Percentiles rank a stretch among this genome's conserved stretches.
These are phyloP conservation scores for Agrotis exclamationis DNA, from an alignment of 2,888 invertebrate genomes.

Conservation along the genomic window DNA sequence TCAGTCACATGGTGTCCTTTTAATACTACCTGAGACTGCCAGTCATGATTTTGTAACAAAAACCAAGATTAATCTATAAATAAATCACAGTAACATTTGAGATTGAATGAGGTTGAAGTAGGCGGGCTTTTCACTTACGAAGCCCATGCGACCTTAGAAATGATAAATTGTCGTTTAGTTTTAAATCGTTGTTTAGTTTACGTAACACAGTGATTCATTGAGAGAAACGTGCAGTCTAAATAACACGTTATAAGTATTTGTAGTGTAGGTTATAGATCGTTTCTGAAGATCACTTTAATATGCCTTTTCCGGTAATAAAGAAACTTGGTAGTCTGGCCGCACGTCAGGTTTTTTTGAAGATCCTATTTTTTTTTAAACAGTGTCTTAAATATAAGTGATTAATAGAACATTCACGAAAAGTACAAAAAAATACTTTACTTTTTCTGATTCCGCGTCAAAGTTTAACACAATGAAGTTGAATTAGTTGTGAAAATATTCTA, in stretches of 20 bases:
- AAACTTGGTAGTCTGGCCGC: no score
- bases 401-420: no score
- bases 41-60: slow-evolving; percentile 1
- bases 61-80: slow-evolving; percentile 5
- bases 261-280: not conserved
- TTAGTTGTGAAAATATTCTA: no score
- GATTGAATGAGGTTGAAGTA: slow-evolving; percentile 40
- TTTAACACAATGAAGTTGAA: no score
- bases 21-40: no score
- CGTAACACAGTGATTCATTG: slow-evolving; percentile 57
- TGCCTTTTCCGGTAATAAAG: not conserved
- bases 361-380: no score
- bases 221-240: slow-evolving; percentile 49
- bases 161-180: slow-evolving; percentile 44
- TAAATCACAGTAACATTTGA: slow-evolving; percentile 26
- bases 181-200: slow-evolving; percentile 47
- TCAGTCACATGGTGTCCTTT: no score
- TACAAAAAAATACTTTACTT: no score
- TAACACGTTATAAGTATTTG: slow-evolving; percentile 7
- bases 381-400: no score
- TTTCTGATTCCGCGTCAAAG: no score
- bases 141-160: slow-evolving; percentile 25
- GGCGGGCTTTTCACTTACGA: slow-evolving; percentile 40
- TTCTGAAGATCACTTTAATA: slow-evolving; percentile 6
- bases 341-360: no score